Evolutionary conservation across 2,888 invertebrate species (phyloP), one percentile per base, ranked within the genome.

Genomic region (Chymomyza caudatula): DNA sequence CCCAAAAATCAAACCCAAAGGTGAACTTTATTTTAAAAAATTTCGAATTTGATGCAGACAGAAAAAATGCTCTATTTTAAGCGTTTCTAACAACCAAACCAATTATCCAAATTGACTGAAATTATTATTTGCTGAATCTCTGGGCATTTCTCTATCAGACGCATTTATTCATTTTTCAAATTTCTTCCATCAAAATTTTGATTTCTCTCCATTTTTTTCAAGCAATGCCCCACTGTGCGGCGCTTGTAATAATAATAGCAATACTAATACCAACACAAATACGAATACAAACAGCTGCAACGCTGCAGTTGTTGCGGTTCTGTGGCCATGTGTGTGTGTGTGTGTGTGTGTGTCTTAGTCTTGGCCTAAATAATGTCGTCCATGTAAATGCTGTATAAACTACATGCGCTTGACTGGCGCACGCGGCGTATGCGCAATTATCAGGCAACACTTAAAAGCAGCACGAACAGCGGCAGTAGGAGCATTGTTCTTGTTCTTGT

Each of bases 391-490:
- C 11, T 29, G 29, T 8, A 29, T 55, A 44, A 44, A 44, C 44
- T 44, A 6, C 13, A 13, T 4, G 5, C 15, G 3, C 17, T 44
- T 44, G 15, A 17, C 29, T 44, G 44, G 44, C 44, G 44, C 44
- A 44, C 44, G 44, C 44, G 15, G 44, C 44, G 44, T 64, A 44
- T 53, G 59, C 63, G 44, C 55, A 67, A 60, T 63, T 59, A 63
- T 37, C 22, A 51, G 13, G n/a, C 37, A 37, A 43, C 55, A 42
- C 11, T 51, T 51, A 44, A 15, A 22, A 44, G 42, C 23, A 44
- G 23, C 25, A 58, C 11, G 11, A 49, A 6, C 22, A 25, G 11
- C 19, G 5, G 19, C 29, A 23, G 47, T n/a, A 17, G 42, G 8
- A 49, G 19, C 19, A 22, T 49, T 49, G n/a, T n/a, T n/a, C n/a